These are phyloP conservation scores for Amblyopsis rosae DNA, from an alignment of 2,113 vertebrate genomes.

Conservation along the genomic window DNA sequence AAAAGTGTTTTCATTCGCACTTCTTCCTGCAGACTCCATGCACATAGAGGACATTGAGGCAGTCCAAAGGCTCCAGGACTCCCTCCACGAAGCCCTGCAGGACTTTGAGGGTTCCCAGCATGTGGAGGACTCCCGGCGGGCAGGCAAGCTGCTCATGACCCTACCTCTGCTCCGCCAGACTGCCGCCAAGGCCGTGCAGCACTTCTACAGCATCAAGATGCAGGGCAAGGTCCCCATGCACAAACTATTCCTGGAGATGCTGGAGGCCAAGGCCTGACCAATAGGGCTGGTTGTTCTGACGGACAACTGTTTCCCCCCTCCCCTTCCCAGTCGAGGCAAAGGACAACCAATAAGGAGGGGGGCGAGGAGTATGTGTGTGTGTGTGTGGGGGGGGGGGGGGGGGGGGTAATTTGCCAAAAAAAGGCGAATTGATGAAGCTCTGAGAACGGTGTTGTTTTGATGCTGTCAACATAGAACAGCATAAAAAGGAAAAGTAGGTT, in stretches of 20 bases:
- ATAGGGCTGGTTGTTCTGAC: constrained; percentile 35
- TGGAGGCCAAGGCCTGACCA: constrained; percentile 93
- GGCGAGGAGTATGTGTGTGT: no score
- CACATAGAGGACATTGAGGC: constrained; percentile 95
- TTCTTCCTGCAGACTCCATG: constrained; percentile 84
- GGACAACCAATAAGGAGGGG: constrained; percentile 38
- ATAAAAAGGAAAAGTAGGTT: constrained; percentile 29
- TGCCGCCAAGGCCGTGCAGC: constrained; percentile 88
- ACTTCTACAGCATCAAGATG: constrained; percentile 92
- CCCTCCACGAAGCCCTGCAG: constrained; percentile 96
- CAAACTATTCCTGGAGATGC: constrained; percentile 97
- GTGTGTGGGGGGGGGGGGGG: constrained; percentile 4
- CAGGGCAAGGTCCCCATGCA: constrained; percentile 96
- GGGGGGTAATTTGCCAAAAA: constrained; percentile 46
- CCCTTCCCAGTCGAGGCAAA: constrained; percentile 31
- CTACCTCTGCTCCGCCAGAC: constrained; percentile 92
- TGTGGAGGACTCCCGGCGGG: constrained; percentile 87
- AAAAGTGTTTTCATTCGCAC: background rate
- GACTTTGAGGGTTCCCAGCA: constrained; percentile 88
- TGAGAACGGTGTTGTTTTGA: constrained; percentile 51
- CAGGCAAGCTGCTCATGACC: constrained; percentile 92
- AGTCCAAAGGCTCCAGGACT: constrained; percentile 94
- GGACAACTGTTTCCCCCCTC: constrained; percentile 45
- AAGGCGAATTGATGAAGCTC: constrained; percentile 37
- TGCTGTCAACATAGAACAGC: constrained; percentile 46